Conservation (phyloP, 2,797 vertebrate species). For the Hephaestus fuliginosus region DNA sequence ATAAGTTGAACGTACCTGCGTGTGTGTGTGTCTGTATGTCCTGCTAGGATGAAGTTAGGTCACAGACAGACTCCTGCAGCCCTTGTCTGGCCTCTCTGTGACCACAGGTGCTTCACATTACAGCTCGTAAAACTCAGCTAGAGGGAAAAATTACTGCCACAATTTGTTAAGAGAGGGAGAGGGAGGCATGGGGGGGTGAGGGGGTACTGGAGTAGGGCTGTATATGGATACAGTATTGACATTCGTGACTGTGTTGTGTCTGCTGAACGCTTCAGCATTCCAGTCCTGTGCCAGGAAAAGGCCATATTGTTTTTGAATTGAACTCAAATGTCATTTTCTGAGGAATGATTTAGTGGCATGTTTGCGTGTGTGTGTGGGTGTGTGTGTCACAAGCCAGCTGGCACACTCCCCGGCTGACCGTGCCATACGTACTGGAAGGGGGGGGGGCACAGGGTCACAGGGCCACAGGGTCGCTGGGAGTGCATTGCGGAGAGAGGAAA, state of each 20-base stretch:
- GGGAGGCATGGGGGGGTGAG: conserved; percentile 4
- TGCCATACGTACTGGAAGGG: conserved; percentile 73
- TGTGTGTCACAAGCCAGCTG: conserved; percentile 66
- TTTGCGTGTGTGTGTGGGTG: conserved; percentile 35
- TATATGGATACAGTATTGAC: conserved; percentile 82
- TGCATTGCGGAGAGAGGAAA: conserved; percentile 86
- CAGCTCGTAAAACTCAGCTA: conserved; percentile 81
- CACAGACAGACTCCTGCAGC: conserved; percentile 61
- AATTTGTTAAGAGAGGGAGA: conserved; percentile 76
- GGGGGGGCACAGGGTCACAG: conserved; percentile 78
- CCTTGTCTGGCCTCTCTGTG: conserved; percentile 75
- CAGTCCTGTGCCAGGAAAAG: conserved; percentile 77
- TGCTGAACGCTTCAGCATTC: conserved; percentile 85
- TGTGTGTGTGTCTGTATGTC: conserved; percentile 23
- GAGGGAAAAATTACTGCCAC: conserved; percentile 85
- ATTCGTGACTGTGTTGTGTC: conserved; percentile 80
- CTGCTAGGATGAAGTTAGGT: conserved; percentile 39
- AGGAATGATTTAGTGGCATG: conserved; percentile 71
- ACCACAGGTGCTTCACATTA: conserved; percentile 89
- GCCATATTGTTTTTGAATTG: conserved; percentile 84
- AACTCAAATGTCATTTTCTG: conserved; percentile 76
- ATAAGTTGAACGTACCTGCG: conserved; percentile 14
- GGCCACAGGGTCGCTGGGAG: conserved; percentile 87
- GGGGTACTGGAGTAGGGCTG: conserved; percentile 42
- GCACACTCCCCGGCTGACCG: conserved; percentile 64